Evolutionary conservation across 2,888 invertebrate genomes (phyloP), one percentile per base, ranked within the genome.

Genomic region (Chrysolina americana): DNA sequence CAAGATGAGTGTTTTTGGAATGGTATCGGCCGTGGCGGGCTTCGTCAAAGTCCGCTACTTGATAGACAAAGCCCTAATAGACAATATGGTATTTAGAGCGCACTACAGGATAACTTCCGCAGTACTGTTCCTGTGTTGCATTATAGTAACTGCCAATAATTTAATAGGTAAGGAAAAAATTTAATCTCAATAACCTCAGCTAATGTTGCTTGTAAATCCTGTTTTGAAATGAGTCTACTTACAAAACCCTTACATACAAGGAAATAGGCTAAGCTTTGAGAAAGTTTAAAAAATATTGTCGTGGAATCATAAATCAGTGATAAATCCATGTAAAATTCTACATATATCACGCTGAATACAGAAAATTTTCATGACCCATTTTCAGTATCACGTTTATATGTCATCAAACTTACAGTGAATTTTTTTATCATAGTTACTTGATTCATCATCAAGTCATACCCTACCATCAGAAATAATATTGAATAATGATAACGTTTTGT

Each of bases 101-200:
- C 96, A 96, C 89, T 96, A 96, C 89, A 91, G 96, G 87, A 93
- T 95, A 87, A 96, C 96, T 53, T 93, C 95, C 65, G 96, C 96
- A 73, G 93, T 96, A 82, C 89, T 96, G 79, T 96, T 96, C 89
- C 91, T 94, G 70, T 94, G 93, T 88, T 96, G 96, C 88, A 94
- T 96, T 83, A 94, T 96, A 83, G 94, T 96, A 78, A 95, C 96
- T 41, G 96, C 96, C 80, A 96, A 96, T 89, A 96, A 95, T 89
- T 91, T 96, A 81, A 96, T 96, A 88, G 96, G 96, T 95, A 90
- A 93, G 92, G 90, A 72, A n/a, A n/a, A n/a, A 69, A 36, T 41
- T 2, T 19, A 5, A 17, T 44, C 41, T 36, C 15, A 44, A 44
- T 44, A 44, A 44, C 15, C 44, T 15, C 15, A 6, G 3, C 15